A percentile compares a stretch with the other conserved stretches of the same genome.
Conservation (phyloP, 2,113 vertebrate species). For the Nettapus auritus region DNA sequence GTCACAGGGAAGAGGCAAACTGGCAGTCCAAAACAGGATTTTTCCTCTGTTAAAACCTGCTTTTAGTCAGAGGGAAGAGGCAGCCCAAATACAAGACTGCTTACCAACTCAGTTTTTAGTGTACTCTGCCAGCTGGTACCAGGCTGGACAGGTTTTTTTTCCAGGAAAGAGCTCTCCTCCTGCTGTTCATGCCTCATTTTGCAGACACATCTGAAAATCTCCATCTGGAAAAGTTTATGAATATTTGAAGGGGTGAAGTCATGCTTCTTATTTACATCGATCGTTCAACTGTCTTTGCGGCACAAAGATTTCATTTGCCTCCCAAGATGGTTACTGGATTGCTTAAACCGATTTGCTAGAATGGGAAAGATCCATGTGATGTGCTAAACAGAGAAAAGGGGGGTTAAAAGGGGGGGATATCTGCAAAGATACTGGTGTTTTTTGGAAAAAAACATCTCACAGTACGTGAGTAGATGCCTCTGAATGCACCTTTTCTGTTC, state of each 20-base stretch:
- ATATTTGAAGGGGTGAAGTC: background rate
- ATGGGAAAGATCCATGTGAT: background rate
- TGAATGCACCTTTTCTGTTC: background rate
- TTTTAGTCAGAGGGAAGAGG: background rate
- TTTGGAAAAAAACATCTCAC: no score
- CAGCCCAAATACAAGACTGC: background rate
- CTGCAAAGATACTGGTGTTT: background rate
- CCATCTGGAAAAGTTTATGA: background rate
- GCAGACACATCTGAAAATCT: background rate
- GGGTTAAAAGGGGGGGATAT: background rate
- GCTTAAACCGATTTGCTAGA: background rate
- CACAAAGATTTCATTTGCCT: background rate
- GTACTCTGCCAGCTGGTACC: background rate
- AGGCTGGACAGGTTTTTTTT: background rate
- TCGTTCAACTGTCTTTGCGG: background rate
- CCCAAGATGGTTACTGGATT: background rate
- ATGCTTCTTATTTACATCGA: background rate
- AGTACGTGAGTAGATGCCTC: background rate
- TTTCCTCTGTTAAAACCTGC: conserved; percentile 3
- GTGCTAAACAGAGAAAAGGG: background rate
- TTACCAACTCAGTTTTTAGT: background rate
- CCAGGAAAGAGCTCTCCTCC: background rate
- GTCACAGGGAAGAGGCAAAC: background rate
- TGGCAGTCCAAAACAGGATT: background rate
- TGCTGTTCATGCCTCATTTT: background rate